A percentile compares a stretch with the other conserved stretches of the same genome.
Conservation (phyloP, 2,797 vertebrate genomes). For the Oophaga sylvatica region DNA sequence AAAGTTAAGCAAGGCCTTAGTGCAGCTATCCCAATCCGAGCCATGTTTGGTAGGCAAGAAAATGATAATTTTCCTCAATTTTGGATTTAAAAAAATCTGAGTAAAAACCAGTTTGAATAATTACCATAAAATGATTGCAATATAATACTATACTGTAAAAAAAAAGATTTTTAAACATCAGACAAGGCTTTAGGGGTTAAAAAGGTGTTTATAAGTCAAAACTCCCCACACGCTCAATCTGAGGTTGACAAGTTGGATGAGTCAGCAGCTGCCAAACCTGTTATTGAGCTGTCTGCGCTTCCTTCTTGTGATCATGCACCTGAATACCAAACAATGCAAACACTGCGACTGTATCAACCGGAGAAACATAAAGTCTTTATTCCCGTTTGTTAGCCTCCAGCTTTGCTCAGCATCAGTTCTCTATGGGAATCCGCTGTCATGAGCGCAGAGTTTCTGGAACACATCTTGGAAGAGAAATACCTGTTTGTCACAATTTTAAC, state of each 20-base stretch:
- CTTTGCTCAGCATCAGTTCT: background rate
- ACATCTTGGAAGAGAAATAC: conserved; percentile 56
- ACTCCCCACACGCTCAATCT: background rate
- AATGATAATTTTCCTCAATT: too few relatives aligned
- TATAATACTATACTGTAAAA: too few relatives aligned
- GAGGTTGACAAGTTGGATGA: conserved; percentile 24
- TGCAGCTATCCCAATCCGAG: too few relatives aligned
- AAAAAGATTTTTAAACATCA: background rate
- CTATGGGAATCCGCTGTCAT: conserved; percentile 35
- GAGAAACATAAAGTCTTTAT: conserved; percentile 26
- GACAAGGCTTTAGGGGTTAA: background rate
- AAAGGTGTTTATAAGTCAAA: background rate
- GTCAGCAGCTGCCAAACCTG: conserved; percentile 50
- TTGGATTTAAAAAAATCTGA: too few relatives aligned
- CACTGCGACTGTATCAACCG: conserved; percentile 13
- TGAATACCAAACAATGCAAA: conserved; percentile 27
- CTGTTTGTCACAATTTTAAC: conserved; percentile 53
- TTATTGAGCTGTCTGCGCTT: conserved; percentile 40
- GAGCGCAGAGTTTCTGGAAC: conserved; percentile 56
- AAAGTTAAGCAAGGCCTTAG: too few relatives aligned
- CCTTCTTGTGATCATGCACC: conserved; percentile 5
- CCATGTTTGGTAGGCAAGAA: too few relatives aligned
- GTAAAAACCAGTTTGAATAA: too few relatives aligned
- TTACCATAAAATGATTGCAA: too few relatives aligned
- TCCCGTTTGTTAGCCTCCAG: conserved; percentile 27